phyloP scores from a whole-genome alignment of 2,797 vertebrate species.

The Gila robusta region DNA sequence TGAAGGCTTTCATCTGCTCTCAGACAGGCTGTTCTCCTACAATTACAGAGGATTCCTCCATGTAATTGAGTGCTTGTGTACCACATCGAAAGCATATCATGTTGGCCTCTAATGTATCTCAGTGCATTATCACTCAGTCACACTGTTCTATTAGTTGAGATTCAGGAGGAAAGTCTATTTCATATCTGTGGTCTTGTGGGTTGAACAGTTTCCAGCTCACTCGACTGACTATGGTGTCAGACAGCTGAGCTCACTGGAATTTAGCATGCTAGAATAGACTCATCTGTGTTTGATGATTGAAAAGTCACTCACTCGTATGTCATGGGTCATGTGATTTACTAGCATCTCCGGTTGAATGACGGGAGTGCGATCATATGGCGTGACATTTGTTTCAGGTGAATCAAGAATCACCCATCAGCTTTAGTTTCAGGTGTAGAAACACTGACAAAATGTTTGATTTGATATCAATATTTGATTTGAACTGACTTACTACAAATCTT shows the following conservation, averaged over 20 bases:
- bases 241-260: slow-evolving; percentile 9
- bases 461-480: background rate
- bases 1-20: slow-evolving; percentile 28
- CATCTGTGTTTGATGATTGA: background rate
- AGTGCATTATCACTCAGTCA: slow-evolving; percentile 7
- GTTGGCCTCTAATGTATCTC: slow-evolving; percentile 21
- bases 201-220: slow-evolving; percentile 7
- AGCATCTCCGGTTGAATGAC: background rate
- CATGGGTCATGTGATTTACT: slow-evolving; percentile 5
- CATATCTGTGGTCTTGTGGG: slow-evolving; percentile 8
- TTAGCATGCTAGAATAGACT: slow-evolving; percentile 4
- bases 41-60: slow-evolving; percentile 2
- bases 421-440: background rate
- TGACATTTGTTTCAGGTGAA: background rate
- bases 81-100: slow-evolving; percentile 3
- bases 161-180: background rate
- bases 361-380: background rate
- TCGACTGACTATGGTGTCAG: background rate
- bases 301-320: background rate
- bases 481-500: background rate
- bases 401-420: background rate
- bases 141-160: background rate
- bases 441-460: background rate
- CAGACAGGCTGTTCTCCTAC: slow-evolving; percentile 22
- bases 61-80: slow-evolving; percentile 17